Percentiles rank a stretch among this genome's conserved stretches.
Evolutionary conservation across 1,140 invertebrate genomes (phyloP).

Genomic region (Bradynema listronoti): DNA sequence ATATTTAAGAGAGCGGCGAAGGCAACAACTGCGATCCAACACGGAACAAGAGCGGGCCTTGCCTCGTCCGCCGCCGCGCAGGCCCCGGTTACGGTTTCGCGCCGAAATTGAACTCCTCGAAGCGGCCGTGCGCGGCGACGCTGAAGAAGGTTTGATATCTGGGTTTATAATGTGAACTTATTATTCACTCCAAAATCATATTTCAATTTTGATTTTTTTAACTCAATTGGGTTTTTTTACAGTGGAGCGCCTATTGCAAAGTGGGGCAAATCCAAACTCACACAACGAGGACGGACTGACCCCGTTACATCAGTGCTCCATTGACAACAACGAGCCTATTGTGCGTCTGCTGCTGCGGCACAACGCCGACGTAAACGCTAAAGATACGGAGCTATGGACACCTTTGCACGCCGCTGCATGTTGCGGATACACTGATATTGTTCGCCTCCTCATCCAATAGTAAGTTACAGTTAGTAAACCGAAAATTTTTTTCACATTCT

Average conservation of each 20-base stretch:
- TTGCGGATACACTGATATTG: constrained; percentile 85
- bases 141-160: constrained; percentile 45
- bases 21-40: constrained; percentile 33
- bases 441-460: constrained; percentile 69
- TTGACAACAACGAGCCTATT: constrained; percentile 97
- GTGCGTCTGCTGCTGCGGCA: constrained; percentile 84
- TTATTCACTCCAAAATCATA: no score
- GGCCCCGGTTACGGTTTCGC: constrained; percentile 44
- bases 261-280: constrained; percentile 86
- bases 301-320: constrained; percentile 88
- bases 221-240: no score
- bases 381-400: constrained; percentile 95
- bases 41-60: constrained; percentile 32
- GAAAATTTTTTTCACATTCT: not conserved
- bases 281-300: constrained; percentile 97
- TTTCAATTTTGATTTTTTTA: no score
- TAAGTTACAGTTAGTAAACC: constrained; percentile 61
- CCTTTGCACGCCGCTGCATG: constrained; percentile 95
- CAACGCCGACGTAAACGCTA: constrained; percentile 92
- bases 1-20: constrained; percentile 44
- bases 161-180: no score
- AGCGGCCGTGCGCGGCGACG: constrained; percentile 49
- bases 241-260: constrained; percentile 76
- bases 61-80: constrained; percentile 41
- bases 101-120: constrained; percentile 54